Evolutionary conservation across 2,888 invertebrate genomes (phyloP).

Genomic region (Sinopyrophorus schimmeli): DNA sequence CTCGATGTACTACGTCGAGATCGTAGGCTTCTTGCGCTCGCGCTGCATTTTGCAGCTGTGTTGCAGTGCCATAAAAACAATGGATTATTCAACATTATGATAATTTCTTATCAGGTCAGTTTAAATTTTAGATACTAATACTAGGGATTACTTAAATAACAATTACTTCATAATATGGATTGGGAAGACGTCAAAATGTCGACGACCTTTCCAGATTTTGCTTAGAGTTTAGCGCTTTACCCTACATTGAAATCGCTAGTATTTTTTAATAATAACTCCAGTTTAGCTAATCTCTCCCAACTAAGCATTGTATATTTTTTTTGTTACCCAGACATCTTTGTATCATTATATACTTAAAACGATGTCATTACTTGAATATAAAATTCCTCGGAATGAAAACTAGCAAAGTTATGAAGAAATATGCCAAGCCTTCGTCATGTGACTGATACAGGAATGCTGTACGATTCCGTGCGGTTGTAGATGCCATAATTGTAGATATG

Average conservation of each 20-base stretch:
- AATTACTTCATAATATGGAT: slow-evolving; percentile 6
- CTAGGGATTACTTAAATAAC: slow-evolving; percentile 20
- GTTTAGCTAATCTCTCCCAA: too few species aligned
- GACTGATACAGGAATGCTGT: slow-evolving; percentile 41
- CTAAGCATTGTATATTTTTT: too few species aligned
- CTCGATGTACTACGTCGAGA: slow-evolving; percentile 30
- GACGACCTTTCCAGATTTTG: slow-evolving; percentile 45
- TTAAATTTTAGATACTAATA: slow-evolving; percentile 23
- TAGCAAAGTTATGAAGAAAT: slow-evolving; percentile 35
- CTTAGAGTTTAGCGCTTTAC: slow-evolving; percentile 16
- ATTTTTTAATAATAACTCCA: slow-evolving; percentile 5
- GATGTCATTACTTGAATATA: slow-evolving; percentile 11
- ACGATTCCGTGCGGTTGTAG: slow-evolving; percentile 36
- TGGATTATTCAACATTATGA: slow-evolving; percentile 30
- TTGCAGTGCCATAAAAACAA: slow-evolving; percentile 30
- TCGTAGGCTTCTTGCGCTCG: slow-evolving; percentile 24
- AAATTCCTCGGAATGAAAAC: slow-evolving; percentile 19
- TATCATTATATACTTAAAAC: slow-evolving; percentile 1
- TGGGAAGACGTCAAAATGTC: slow-evolving; percentile 52
- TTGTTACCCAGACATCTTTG: too few species aligned
- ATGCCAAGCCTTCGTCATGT: slow-evolving; percentile 42
- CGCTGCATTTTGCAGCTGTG: slow-evolving; percentile 28
- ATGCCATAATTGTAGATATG: slow-evolving; percentile 38
- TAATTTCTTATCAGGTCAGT: slow-evolving; percentile 31
- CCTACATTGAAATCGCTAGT: slow-evolving; percentile 14